Percentiles rank a stretch among this genome's conserved stretches.
phyloP scores from a whole-genome alignment of 1,140 invertebrate species.

The Apocrypta bakeri region DNA sequence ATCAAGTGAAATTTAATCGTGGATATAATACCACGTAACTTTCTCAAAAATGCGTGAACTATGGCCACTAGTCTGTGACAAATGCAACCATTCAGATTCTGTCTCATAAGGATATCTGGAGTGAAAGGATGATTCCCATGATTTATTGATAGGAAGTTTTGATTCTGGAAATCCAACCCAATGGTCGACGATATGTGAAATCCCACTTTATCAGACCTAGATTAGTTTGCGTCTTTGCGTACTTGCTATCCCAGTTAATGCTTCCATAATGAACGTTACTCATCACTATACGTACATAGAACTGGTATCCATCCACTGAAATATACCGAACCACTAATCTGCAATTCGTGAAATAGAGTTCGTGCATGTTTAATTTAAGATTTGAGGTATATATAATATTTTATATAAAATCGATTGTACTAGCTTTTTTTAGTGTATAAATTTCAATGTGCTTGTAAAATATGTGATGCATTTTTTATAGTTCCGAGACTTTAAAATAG shows the following conservation, averaged over 20 bases:
- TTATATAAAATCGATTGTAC: too few relatives aligned
- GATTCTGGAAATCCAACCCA: constrained; percentile 50
- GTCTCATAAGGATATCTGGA: constrained; percentile 48
- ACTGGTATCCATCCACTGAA: constrained; percentile 33
- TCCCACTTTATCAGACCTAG: constrained; percentile 66
- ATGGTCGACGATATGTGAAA: constrained; percentile 57
- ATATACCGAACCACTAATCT: constrained; percentile 57
- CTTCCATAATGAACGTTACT: constrained; percentile 67
- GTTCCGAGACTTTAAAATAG: too few relatives aligned
- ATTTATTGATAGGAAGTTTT: constrained; percentile 58
- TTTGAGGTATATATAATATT: not conserved
- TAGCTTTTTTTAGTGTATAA: too few relatives aligned
- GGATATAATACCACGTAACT: too few relatives aligned
- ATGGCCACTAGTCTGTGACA: not conserved
- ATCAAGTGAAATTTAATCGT: too few relatives aligned
- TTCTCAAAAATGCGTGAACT: not conserved
- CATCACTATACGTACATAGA: constrained; percentile 60
- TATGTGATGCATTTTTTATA: too few relatives aligned
- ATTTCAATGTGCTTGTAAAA: too few relatives aligned
- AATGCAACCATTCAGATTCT: constrained; percentile 13
- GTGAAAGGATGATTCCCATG: constrained; percentile 50
- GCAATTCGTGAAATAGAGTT: constrained; percentile 53
- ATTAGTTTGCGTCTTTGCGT: constrained; percentile 65
- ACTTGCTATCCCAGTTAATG: constrained; percentile 64
- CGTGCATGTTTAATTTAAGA: constrained; percentile 42